Evolutionary conservation across 2,113 vertebrate species (phyloP), one percentile per base, ranked within the genome.

Genomic region (Nansenia antarctica): DNA sequence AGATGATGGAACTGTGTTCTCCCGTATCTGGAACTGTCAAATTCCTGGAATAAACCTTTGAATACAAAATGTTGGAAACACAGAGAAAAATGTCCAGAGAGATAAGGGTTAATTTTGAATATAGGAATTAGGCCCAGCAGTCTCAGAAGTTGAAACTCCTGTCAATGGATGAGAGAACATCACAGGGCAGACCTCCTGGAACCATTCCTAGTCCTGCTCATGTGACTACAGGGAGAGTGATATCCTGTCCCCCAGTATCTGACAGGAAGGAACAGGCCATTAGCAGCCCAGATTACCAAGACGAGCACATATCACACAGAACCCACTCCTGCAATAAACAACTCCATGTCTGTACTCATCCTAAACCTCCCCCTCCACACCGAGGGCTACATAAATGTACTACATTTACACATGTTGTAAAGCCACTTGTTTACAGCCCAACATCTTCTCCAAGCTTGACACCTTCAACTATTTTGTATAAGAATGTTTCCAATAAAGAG

Each of bases 191-290:
- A 64, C 32, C n/a, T 22, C 35, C 15, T 29, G 22, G 47, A 34
- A 62, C 27, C 67, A 72, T 65, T 72, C 69, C 77, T 32, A 61
- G 32, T 62, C 22, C 58, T 68, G 30, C 78, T 74, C 73, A 47
- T 24, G 65, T 67, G 78, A 78, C 59, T 24, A 31, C 61, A 11
- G 32, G 59, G n/a, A 73, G 68, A 83, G 62, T 29, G 69, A 73
- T 62, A 73, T 52, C 68, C 70, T 15, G n/a, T 31, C 37, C 35
- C 26, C 77, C 67, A 53, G 34, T 53, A 49, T 77, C 76, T 79
- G 77, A 76, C 83, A 75, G 68, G 71, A 82, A 85, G 78, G 72
- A 76, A 76, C 62, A 72, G 74, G 22, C 58, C 78, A 84, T 85
- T 80, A 86, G 59, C 73, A 81, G 66, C 52, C 58, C 57, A 81